phyloP scores from a whole-genome alignment of 2,797 vertebrate species.

The Alcedo quadribrachys region DNA sequence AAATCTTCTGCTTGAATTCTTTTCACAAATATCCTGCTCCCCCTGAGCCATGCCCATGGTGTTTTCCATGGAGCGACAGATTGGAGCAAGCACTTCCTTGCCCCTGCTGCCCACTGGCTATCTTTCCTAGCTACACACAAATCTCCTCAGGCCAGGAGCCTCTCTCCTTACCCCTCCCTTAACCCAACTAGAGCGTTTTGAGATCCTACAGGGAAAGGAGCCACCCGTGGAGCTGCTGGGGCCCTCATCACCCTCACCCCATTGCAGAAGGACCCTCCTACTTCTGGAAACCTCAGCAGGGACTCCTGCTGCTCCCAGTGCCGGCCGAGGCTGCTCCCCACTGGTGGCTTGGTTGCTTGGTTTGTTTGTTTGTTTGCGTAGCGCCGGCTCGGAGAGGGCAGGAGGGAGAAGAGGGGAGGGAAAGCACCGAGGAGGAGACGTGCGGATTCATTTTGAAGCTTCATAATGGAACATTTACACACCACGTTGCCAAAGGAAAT shows the following conservation, averaged over 20 bases:
- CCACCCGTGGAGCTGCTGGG: background rate
- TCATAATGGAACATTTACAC: conserved; percentile 80
- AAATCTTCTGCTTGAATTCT: background rate
- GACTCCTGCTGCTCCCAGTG: background rate
- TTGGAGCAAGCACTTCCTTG: background rate
- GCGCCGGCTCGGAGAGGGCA: background rate
- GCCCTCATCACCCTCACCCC: background rate
- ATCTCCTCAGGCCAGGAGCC: background rate
- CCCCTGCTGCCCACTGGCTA: accelerated
- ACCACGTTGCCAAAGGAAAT: conserved; percentile 75
- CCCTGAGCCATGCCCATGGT: background rate
- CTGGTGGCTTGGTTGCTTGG: background rate
- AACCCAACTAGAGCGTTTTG: accelerated
- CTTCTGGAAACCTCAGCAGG: accelerated
- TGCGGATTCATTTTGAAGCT: conserved; percentile 79
- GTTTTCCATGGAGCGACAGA: background rate
- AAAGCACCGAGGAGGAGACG: conserved; percentile 51
- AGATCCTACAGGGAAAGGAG: background rate
- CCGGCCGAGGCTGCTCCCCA: background rate
- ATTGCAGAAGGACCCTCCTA: background rate
- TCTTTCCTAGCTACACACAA: background rate
- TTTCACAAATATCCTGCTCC: background rate
- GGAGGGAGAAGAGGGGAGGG: background rate
- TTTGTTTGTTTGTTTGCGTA: conserved; percentile 63
- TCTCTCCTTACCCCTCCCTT: background rate